These are phyloP conservation scores for Alviniconcha marisindica DNA, from an alignment of 1,140 invertebrate genomes.

Conservation along the genomic window DNA sequence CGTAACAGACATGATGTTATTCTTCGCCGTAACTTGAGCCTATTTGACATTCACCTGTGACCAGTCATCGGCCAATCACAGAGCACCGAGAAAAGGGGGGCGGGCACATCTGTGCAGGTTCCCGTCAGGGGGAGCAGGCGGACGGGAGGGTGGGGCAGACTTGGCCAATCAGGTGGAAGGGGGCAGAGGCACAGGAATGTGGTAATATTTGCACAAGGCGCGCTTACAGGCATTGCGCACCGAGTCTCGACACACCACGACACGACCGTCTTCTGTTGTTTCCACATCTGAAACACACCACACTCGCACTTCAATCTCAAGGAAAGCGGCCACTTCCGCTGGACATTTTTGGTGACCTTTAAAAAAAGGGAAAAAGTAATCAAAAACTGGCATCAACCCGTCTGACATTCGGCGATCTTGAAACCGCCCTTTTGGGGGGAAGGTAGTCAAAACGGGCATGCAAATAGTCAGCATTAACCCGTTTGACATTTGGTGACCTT, in stretches of 20 bases:
- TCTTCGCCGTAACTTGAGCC: constrained; percentile 33
- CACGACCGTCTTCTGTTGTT: constrained; percentile 84
- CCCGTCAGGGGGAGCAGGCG: constrained; percentile 12
- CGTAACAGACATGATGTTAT: constrained; percentile 30
- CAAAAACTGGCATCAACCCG: no score
- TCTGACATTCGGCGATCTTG: no score
- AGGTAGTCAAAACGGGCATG: no score
- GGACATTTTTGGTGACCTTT: no score
- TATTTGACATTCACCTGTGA: constrained; percentile 30
- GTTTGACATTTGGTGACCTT: no score
- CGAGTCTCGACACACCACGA: constrained; percentile 95
- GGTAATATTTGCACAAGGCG: constrained; percentile 89
- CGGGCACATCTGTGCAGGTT: constrained; percentile 15
- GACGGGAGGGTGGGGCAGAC: constrained; percentile 18
- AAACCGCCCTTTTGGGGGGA: no score
- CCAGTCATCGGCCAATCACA: constrained; percentile 23
- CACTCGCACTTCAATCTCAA: background rate
- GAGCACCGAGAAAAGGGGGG: constrained; percentile 32
- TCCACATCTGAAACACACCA: constrained; percentile 33
- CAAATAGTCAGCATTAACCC: no score
- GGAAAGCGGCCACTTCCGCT: no score
- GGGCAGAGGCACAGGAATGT: constrained; percentile 70
- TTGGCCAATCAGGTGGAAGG: constrained; percentile 51
- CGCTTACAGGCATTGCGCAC: constrained; percentile 92
- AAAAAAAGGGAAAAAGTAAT: no score